Evolutionary conservation across 2,888 invertebrate species (phyloP).

Genomic region (Heteromurus nitidus): DNA sequence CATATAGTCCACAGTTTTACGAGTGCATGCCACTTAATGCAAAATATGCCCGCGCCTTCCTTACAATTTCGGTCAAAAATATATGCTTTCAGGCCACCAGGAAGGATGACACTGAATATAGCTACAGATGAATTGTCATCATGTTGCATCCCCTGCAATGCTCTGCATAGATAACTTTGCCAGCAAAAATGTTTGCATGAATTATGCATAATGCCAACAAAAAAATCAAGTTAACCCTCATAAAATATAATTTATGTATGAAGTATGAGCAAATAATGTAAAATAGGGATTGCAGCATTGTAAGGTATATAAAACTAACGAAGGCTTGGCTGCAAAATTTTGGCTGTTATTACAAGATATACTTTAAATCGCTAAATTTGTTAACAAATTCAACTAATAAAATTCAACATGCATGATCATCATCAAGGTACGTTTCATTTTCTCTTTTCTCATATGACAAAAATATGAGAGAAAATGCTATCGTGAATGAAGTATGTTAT

Average conservation of each 20-base stretch:
- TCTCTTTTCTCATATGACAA: not conserved
- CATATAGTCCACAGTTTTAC: too few relatives aligned
- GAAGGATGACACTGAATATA: constrained; percentile 4
- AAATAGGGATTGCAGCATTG: not conserved
- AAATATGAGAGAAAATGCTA: not conserved
- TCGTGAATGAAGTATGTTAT: not conserved
- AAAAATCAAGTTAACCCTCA: not conserved
- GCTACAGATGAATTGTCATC: not conserved
- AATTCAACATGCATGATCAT: too few relatives aligned
- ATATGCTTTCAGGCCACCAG: not conserved
- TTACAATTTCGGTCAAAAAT: not conserved
- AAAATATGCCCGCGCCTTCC: not conserved
- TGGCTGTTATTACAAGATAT: not conserved
- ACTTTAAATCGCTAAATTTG: not conserved
- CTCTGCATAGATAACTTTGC: not conserved
- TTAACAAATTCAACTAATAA: not conserved
- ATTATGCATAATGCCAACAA: not conserved
- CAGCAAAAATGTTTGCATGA: not conserved
- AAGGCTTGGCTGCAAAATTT: not conserved
- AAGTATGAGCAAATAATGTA: not conserved
- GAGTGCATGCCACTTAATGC: too few relatives aligned
- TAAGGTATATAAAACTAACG: not conserved
- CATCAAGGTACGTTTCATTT: not conserved
- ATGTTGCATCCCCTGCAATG: not conserved
- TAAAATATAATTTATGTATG: not conserved